Conservation (phyloP, 2,113 vertebrate species). For the Eulacestoma nigropectus region DNA sequence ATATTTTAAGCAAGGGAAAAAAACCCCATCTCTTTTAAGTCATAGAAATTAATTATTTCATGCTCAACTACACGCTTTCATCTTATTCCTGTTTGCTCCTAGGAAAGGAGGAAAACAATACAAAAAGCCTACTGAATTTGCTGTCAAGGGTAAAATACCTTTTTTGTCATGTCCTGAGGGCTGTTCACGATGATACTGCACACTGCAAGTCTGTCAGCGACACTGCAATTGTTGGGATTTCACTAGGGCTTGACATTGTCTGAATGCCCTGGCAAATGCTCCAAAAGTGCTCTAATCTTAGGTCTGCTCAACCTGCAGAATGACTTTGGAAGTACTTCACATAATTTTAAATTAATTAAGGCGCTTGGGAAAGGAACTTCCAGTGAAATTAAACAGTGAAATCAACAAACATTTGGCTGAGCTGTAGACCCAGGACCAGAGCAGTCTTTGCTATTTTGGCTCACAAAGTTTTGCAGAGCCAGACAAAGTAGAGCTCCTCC, state of each 20-base stretch:
- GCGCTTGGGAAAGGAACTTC: not conserved
- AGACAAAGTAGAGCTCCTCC: not conserved
- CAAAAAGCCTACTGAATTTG: not conserved
- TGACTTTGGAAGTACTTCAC: not conserved
- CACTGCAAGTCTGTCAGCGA: not conserved
- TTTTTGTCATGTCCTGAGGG: not conserved
- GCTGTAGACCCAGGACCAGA: not conserved
- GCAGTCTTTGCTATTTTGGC: not conserved
- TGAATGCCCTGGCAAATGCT: not conserved
- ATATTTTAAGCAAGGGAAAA: not conserved
- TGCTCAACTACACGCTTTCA: not conserved
- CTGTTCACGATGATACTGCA: not conserved
- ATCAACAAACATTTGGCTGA: not conserved
- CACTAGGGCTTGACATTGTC: not conserved
- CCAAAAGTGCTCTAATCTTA: not conserved
- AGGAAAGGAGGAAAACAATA: not conserved
- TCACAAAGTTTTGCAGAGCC: not conserved
- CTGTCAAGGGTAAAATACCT: not conserved
- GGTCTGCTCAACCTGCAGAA: not conserved
- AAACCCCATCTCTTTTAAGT: not conserved
- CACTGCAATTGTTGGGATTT: not conserved
- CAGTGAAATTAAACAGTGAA: not conserved
- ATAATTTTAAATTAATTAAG: not conserved
- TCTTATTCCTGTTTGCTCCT: not conserved
- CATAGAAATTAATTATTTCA: not conserved